Conservation (phyloP, 2,113 vertebrate genomes). For the Clarias magur region DNA sequence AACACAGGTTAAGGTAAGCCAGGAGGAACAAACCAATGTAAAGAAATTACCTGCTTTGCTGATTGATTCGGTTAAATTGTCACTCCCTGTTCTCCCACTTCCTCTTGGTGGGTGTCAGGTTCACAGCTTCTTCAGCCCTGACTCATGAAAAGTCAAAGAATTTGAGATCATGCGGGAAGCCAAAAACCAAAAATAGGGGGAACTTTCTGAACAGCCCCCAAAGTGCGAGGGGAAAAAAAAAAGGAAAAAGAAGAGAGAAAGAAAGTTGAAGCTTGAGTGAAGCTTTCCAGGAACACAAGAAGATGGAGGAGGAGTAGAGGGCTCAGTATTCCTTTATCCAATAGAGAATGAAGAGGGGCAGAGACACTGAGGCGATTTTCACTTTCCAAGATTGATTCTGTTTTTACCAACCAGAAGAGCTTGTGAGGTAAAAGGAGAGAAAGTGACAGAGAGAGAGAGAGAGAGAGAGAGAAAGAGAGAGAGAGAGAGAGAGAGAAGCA, state of each 20-base stretch:
- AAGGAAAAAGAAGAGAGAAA: constrained; percentile 19
- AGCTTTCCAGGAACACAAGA: constrained; percentile 68
- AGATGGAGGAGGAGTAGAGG: constrained; percentile 51
- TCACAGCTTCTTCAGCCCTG: constrained; percentile 54
- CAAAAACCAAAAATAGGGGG: constrained; percentile 14
- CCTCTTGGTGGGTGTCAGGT: constrained; percentile 45
- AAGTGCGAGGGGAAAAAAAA: neutral
- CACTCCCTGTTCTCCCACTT: constrained; percentile 52
- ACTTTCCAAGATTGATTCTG: constrained; percentile 78
- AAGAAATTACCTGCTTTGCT: constrained; percentile 62
- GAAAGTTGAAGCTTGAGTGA: constrained; percentile 41
- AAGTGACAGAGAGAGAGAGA: constrained; percentile 53
- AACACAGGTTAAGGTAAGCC: neutral
- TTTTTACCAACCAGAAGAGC: constrained; percentile 64
- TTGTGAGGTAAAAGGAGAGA: constrained; percentile 55
- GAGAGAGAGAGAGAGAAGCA: constrained; percentile 37
- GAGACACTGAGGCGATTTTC: constrained; percentile 69
- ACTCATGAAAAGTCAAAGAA: constrained; percentile 50
- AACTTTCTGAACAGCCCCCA: constrained; percentile 23
- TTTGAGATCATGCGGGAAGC: neutral
- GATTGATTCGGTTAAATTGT: constrained; percentile 49
- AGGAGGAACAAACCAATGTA: constrained; percentile 4
- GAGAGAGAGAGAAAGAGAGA: constrained; percentile 55
- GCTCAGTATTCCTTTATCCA: constrained; percentile 68
- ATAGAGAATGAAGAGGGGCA: constrained; percentile 68